Evolutionary conservation across 2,888 invertebrate genomes (phyloP), one percentile per base, ranked within the genome.

Genomic region (Strigamia maritima): DNA sequence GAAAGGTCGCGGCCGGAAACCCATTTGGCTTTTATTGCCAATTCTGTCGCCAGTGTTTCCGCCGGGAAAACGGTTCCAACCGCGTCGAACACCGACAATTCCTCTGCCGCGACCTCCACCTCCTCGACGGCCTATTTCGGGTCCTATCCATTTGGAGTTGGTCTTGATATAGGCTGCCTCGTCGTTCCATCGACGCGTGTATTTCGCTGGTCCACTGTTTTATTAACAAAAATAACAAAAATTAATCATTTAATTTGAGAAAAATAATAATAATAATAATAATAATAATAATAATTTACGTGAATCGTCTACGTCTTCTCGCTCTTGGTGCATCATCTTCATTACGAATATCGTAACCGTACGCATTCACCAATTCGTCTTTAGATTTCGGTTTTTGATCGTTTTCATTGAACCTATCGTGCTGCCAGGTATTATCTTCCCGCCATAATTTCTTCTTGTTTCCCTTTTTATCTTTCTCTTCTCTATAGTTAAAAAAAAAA

Each of bases 281-380:
- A 31, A 38, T 76, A 16, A n/a, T 31, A 26, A 76, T 19, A 8
- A 28, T 24, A 75, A 14, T 31, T 78, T 86, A 93, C 93, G 94
- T 95, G 86, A 95, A 96, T 88, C 94, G 89, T 82, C 94, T 89
- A 82, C 95, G 90, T 79, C 95, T 88, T 0, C 95, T 94, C 83
- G 94, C 91, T 65, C 84, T 81, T 0, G 96, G 96, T 1, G 96
- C 94, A 0, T 94, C 93, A 84, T 95, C 95, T 85, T 96, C 96
- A 83, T 93, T 94, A 76, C 97, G 89, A 81, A 98, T 98, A 84
- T 98, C 97, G 86, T 97, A 98, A 0, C 97, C 97, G 86, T 97
- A 97, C 78, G 92, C 90, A 0, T 92, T 89, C 16, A 95, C 91
- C 78, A 97, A 85, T 86, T 97, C 97, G 40, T 94, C 90, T 44